Conservation (phyloP, 2,797 vertebrate species). For the Pogoniulus pusillus region DNA sequence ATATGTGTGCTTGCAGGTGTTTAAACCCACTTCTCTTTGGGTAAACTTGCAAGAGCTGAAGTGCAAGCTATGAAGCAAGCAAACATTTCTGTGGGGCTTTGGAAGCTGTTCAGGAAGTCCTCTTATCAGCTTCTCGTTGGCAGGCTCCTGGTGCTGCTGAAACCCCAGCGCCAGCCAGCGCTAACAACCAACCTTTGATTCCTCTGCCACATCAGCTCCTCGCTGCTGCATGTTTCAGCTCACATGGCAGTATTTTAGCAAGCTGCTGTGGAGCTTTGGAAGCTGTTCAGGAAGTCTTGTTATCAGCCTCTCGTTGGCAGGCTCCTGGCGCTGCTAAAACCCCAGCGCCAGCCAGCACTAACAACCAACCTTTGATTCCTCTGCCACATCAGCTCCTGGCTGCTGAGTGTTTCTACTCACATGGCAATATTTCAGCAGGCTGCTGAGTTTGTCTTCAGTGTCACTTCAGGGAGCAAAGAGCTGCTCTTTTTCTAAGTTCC, state of each 20-base stretch:
- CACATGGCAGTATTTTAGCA: constrained; percentile 75
- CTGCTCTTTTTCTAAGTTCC: constrained; percentile 56
- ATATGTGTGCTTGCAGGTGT: neutral
- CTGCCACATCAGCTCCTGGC: constrained; percentile 58
- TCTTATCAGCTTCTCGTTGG: constrained; percentile 74
- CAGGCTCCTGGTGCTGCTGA: constrained; percentile 54
- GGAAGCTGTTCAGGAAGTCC: constrained; percentile 71
- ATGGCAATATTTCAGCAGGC: constrained; percentile 74
- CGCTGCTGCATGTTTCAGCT: constrained; percentile 63
- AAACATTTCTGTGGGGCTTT: constrained; percentile 64
- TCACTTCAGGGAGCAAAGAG: constrained; percentile 63
- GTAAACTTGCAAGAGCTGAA: constrained; percentile 53
- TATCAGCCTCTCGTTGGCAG: constrained; percentile 74
- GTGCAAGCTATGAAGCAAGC: constrained; percentile 51
- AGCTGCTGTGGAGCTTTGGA: constrained; percentile 68
- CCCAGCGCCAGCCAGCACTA: constrained; percentile 56
- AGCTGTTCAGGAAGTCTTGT: constrained; percentile 68
- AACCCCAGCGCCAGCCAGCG: constrained; percentile 53
- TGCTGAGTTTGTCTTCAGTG: constrained; percentile 68
- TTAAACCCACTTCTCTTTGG: constrained; percentile 43
- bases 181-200: constrained; percentile 75
- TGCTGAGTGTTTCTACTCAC: constrained; percentile 67
- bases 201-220: constrained; percentile 59
- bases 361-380: constrained; percentile 74
- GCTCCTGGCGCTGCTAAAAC: constrained; percentile 53